These are phyloP conservation scores for Eupsittula cactorum DNA, from an alignment of 2,113 vertebrate genomes.

Conservation along the genomic window DNA sequence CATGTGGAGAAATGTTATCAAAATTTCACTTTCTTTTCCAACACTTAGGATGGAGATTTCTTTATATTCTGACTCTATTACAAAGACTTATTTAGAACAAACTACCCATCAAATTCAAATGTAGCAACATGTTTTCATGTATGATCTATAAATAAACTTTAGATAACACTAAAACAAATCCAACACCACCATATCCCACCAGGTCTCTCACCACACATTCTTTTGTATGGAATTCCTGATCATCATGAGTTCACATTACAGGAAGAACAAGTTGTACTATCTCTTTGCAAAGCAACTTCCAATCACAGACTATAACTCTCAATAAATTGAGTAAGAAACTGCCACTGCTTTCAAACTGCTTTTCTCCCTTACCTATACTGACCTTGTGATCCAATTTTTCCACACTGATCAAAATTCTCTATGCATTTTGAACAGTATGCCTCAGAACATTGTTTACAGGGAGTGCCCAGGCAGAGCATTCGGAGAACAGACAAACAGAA, in stretches of 20 bases:
- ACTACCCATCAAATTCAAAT: not conserved
- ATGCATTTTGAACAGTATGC: not conserved
- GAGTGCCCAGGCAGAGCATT: not conserved
- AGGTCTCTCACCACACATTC: not conserved
- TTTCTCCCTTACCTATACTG: not conserved
- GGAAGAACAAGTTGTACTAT: not conserved
- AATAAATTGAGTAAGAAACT: not conserved
- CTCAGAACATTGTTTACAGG: not conserved
- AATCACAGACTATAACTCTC: not conserved
- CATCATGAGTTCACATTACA: not conserved
- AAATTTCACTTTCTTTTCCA: constrained; percentile 13
- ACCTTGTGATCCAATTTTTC: not conserved
- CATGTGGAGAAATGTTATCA: not conserved
- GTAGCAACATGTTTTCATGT: not conserved
- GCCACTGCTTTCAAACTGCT: not conserved
- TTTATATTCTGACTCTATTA: not conserved
- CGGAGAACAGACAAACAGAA: not conserved
- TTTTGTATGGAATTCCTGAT: not conserved
- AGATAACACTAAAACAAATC: constrained; percentile 18
- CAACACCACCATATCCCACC: not conserved
- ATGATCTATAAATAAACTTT: constrained; percentile 17
- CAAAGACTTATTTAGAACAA: constrained; percentile 26
- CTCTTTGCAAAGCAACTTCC: constrained; percentile 21
- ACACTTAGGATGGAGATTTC: not conserved
- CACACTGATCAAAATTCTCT: not conserved